phyloP scores from a whole-genome alignment of 2,113 vertebrate species.

The Osmerus mordax region DNA sequence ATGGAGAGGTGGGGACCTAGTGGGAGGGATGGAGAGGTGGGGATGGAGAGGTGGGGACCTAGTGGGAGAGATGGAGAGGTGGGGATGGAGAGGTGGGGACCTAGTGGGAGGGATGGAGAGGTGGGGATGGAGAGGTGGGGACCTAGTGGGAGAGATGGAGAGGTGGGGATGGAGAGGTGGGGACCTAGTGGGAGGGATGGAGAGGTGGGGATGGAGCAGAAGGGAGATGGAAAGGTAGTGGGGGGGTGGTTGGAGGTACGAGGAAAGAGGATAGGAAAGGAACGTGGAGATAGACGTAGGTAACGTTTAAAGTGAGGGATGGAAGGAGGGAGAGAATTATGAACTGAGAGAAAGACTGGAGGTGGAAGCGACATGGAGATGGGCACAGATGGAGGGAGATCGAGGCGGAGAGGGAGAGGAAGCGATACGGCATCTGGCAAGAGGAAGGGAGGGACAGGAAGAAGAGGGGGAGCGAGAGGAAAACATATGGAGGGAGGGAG shows the following conservation, averaged over 20 bases:
- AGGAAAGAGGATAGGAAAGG: too few species aligned
- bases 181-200: slow-evolving; percentile 23
- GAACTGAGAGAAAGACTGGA: neutral
- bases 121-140: too few species aligned
- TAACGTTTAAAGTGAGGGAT: too few species aligned
- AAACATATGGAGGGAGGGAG: neutral
- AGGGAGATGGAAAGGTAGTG: too few species aligned
- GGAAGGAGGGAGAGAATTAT: neutral
- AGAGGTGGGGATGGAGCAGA: neutral
- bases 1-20: slow-evolving; percentile 23
- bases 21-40: slow-evolving; percentile 20
- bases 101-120: slow-evolving; percentile 24
- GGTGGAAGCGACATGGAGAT: neutral
- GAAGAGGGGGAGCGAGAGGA: neutral
- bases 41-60: slow-evolving; percentile 25
- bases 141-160: too few species aligned
- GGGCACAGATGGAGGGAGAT: slow-evolving; percentile 15
- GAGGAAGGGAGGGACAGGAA: neutral
- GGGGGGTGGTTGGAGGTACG: too few species aligned
- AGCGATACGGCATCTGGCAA: too few species aligned
- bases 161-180: too few species aligned
- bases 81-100: slow-evolving; percentile 7
- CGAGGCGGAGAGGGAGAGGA: neutral
- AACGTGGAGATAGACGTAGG: too few species aligned
- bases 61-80: slow-evolving; percentile 44